Base-by-base conservation (phyloP, 92 coral and sea anemone genomes). In the Muricea muricata region DNA sequence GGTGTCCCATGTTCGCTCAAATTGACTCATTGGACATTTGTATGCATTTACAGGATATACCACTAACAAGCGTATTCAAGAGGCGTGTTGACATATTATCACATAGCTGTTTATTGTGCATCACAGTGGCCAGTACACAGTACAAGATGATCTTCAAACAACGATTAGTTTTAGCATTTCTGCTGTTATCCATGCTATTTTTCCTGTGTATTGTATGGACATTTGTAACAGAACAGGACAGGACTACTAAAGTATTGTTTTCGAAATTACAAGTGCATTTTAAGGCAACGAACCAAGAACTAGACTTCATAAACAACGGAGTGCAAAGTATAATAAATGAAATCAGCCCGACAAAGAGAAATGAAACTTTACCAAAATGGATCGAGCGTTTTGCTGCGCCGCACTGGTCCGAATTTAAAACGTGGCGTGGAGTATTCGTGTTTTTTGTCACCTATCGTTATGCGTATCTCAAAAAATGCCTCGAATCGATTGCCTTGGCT, bases 371-470 rank as follows among this genome's bases (percentile, higher is more conserved):
- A 31, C 80, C 80, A 29, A 7, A 21, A 28, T 74, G 80, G 80
- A 77, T 77, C 5, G 82, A 77, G 37, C 42, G 69, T 40, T 77
- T 77, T 41, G 32, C 1, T 18, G 82, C 30, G 6, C 82, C 82
- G n/a, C 68, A 33, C 23, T 77, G 82, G 82, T 29, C 82, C 21
- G 48, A 18, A 7, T 77, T 77, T 35, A 21, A 31, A 31, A 68
- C 82, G 1, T 77, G 82, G 82, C 67, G 50, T 11, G 82, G 82
- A 12, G 69, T 55, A 8, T 56, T 77, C 12, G 82, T 96, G 18
- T 84, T 96, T 35, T 96, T 96, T 50, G 91, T 97, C 57, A 91
- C 96, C 0, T 96, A 96, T 70, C 89, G 97, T 73, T 97, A 95
- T n/a, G 81, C 60, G 52, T 96, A 93, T 81, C 85, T 96, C 67